Evolutionary conservation across 2,113 vertebrate species (phyloP), one percentile per base, ranked within the genome.

Genomic region (Galbula dea): DNA sequence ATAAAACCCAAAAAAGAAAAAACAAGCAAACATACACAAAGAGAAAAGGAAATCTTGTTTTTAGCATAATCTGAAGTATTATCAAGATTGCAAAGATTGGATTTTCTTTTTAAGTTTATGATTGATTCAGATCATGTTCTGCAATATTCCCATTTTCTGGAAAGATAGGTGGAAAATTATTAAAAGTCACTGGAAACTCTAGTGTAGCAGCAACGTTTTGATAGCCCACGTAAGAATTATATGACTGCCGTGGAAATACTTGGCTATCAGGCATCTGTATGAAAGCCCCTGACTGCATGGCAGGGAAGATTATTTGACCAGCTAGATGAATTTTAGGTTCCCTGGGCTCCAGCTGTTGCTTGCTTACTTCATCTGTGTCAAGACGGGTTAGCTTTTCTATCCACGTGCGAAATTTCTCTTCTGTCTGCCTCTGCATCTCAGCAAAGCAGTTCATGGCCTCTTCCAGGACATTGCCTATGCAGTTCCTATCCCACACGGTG

Each of bases 391-490:
- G 97, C 91, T 98, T 98, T 97, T 98, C 98, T 98, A 99, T 98
- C 98, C 98, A 99, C 96, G 98, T 80, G 91, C 96, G 97, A 90
- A 99, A 99, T 93, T 98, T 98, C 97, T 99, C 98, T 98, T 99
- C 98, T 34, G 98, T 98, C 98, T 99, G 98, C 95, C 98, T 98
- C 98, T 99, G 98, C 98, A 99, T 99, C 97, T 98, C 97, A 14
- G 98, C 98, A 98, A 99, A 99, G 96, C 98, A 99, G 27, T 98
- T 99, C 98, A 98, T 98, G 96, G 98, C 98, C 98, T 99, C 99
- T 98, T 99, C 98, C 97, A 99, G 97, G 96, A 99, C 98, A 95
- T 97, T 98, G 98, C 98, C 98, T 98, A 98, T 98, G 97, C 97
- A 98, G 97, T 98, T 98, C 96, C 98, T 98, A 98, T 98, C 98